phyloP scores from a whole-genome alignment of 2,888 invertebrate genomes.

The Pristionchus exspectatus region DNA sequence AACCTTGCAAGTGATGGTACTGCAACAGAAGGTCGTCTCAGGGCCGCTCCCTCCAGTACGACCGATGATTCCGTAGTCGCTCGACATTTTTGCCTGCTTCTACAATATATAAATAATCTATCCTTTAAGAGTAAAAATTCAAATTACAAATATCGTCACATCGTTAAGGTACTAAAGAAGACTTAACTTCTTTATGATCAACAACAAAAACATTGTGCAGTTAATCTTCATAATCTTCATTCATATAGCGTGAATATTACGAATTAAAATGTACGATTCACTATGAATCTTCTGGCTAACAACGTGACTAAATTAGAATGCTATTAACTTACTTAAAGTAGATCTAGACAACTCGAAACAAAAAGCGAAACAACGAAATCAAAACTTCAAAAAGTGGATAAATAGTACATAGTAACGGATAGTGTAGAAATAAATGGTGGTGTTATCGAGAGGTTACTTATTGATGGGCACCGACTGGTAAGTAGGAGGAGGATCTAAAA shows the following conservation, averaged over 20 bases:
- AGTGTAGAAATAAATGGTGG: not conserved
- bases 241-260: not conserved
- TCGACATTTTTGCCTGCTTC: not conserved
- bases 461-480: not conserved
- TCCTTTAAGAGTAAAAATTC: too few relatives aligned
- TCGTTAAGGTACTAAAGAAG: not conserved
- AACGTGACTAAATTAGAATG: not conserved
- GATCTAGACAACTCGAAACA: not conserved
- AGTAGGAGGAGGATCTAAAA: not conserved
- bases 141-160: too few relatives aligned
- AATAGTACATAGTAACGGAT: not conserved
- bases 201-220: not conserved
- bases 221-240: not conserved
- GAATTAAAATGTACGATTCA: not conserved
- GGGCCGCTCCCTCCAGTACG: not conserved
- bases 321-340: not conserved
- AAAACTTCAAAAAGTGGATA: not conserved
- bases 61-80: constrained; percentile 16
- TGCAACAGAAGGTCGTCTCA: not conserved
- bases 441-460: not conserved
- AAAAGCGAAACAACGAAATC: not conserved
- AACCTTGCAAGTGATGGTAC: not conserved
- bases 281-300: not conserved
- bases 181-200: not conserved
- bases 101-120: too few relatives aligned